These are phyloP conservation scores for Achlya flavicornis DNA, from an alignment of 2,888 invertebrate genomes.

Conservation along the genomic window DNA sequence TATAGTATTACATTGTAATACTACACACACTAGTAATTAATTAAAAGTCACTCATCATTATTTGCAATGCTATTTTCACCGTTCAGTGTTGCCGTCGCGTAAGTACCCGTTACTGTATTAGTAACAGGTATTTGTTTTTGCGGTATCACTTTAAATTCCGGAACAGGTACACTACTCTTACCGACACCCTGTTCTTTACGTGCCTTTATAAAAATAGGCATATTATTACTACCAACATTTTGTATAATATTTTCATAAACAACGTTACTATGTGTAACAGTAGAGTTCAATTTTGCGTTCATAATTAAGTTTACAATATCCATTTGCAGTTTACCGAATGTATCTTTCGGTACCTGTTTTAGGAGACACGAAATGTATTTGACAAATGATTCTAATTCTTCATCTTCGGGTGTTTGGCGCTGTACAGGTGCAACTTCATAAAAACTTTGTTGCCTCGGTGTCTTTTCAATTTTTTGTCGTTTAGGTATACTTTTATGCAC, in stretches of 20 bases:
- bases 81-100: not conserved
- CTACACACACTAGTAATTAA: no score
- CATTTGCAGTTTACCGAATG: conserved; percentile 52
- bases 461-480: conserved; percentile 7
- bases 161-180: not conserved
- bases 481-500: not conserved
- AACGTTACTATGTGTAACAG: not conserved
- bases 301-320: conserved; percentile 63
- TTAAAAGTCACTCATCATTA: not conserved
- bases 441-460: conserved; percentile 17
- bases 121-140: not conserved
- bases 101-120: not conserved
- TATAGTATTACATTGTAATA: not conserved
- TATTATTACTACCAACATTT: not conserved
- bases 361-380: conserved; percentile 56
- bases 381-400: conserved; percentile 54
- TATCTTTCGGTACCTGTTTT: conserved; percentile 50
- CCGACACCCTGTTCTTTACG: not conserved
- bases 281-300: conserved; percentile 39
- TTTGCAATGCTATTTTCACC: not conserved
- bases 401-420: conserved; percentile 16
- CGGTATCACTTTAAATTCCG: not conserved
- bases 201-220: not conserved
- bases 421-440: conserved; percentile 20
- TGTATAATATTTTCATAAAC: not conserved